phyloP scores from a whole-genome alignment of 2,797 vertebrate species.

The Spinus pinus region DNA sequence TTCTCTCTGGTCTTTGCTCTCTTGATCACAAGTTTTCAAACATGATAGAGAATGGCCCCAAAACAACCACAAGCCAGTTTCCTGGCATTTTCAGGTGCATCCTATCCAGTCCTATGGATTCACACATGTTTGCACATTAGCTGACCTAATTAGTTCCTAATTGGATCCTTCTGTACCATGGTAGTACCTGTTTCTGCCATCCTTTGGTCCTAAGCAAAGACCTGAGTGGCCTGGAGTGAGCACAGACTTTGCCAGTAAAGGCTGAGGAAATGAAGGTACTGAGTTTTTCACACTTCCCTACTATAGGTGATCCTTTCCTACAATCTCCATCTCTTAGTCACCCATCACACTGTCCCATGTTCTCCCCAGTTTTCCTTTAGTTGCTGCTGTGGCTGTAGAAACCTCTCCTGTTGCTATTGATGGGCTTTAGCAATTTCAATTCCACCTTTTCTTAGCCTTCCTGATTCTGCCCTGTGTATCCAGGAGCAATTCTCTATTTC shows the following conservation, averaged over 20 bases:
- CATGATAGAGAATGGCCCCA: background rate
- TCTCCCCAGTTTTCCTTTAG: background rate
- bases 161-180: background rate
- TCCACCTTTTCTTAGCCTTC: background rate
- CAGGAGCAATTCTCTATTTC: background rate
- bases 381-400: background rate
- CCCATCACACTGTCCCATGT: rapidly evolving
- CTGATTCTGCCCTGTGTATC: background rate
- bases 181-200: background rate
- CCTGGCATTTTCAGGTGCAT: background rate
- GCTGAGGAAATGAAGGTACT: background rate
- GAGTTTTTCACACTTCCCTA: background rate
- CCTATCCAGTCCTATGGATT: background rate
- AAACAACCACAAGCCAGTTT: background rate
- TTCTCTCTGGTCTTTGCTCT: background rate
- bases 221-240: background rate
- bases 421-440: background rate
- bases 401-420: background rate
- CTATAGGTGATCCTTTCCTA: background rate
- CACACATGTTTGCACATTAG: background rate
- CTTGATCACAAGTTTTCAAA: background rate
- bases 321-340: background rate
- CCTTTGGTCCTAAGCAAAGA: background rate
- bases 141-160: background rate
- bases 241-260: background rate